phyloP scores from a whole-genome alignment of 1,140 invertebrate genomes.

The Neodiprion pinetum region DNA sequence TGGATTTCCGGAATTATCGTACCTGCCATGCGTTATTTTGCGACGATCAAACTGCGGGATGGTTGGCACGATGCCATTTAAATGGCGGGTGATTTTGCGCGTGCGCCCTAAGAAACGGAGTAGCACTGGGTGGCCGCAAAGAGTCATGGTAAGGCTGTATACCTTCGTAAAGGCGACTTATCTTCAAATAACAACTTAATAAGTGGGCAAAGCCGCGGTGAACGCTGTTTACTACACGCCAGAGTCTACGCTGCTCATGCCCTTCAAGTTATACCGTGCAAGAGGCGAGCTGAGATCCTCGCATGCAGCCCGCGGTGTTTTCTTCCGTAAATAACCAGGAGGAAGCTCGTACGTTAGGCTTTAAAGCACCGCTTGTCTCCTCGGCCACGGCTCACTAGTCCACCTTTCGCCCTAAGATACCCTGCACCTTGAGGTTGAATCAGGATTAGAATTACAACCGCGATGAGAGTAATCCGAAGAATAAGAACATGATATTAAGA shows the following conservation, averaged over 20 bases:
- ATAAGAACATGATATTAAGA: background rate
- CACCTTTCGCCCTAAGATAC: slow-evolving; percentile 6
- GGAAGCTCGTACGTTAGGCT: slow-evolving; percentile 41
- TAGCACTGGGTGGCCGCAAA: background rate
- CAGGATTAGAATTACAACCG: slow-evolving; percentile 27
- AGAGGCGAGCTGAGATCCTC: slow-evolving; percentile 18
- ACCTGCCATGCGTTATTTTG: background rate
- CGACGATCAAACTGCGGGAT: background rate
- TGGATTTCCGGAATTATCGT: background rate
- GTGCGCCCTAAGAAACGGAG: background rate
- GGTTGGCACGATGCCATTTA: background rate
- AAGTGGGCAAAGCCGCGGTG: background rate
- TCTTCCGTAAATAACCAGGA: slow-evolving; percentile 37
- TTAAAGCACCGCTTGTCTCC: slow-evolving; percentile 40
- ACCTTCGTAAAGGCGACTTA: background rate
- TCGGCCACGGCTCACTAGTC: background rate
- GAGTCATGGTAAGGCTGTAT: background rate
- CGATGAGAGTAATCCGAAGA: slow-evolving; percentile 13
- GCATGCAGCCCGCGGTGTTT: slow-evolving; percentile 22
- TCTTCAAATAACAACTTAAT: slow-evolving; percentile 8
- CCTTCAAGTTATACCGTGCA: slow-evolving; percentile 35
- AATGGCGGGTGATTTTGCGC: background rate
- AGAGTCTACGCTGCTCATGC: slow-evolving; percentile 1
- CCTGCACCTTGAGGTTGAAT: slow-evolving; percentile 18
- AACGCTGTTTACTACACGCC: background rate